Evolutionary conservation across 1,140 invertebrate species (phyloP).

Genomic region (Pteromalus puparum): DNA sequence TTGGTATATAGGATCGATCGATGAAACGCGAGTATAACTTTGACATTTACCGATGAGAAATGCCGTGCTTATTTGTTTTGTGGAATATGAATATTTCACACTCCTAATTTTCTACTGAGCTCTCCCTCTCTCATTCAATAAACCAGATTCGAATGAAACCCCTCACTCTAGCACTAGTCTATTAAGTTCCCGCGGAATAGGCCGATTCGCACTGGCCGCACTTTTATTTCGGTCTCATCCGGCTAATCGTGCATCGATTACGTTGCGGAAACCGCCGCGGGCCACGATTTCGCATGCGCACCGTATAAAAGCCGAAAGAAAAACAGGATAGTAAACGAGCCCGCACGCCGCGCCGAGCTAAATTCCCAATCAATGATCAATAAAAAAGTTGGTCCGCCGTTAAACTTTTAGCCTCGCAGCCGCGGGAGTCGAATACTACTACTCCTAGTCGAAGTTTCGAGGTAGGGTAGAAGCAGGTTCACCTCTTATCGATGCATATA

Average conservation of each 20-base stretch:
- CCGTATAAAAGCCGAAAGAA: conserved; percentile 9
- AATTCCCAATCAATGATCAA: conserved; percentile 35
- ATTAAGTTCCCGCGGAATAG: neutral
- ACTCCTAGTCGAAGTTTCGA: neutral
- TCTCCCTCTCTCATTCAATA: neutral
- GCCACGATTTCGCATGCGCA: conserved; percentile 24
- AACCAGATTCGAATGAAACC: neutral
- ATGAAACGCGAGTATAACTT: too few species aligned
- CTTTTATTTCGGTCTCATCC: neutral
- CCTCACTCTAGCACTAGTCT: neutral
- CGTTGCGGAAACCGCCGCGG: neutral
- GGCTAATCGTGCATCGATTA: neutral
- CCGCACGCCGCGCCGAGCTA: neutral
- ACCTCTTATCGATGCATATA: neutral
- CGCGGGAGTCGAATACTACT: too few species aligned
- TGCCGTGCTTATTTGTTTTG: too few species aligned
- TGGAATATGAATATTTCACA: too few species aligned
- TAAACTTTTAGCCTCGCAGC: conserved; percentile 3
- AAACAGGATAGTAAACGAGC: neutral
- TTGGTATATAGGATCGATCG: too few species aligned
- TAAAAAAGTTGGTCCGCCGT: conserved; percentile 23
- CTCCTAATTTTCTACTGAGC: too few species aligned
- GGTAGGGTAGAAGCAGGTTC: neutral
- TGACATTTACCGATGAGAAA: too few species aligned
- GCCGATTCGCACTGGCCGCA: neutral